Conservation (phyloP, 2,888 invertebrate genomes). For the Microchrysa polita region DNA sequence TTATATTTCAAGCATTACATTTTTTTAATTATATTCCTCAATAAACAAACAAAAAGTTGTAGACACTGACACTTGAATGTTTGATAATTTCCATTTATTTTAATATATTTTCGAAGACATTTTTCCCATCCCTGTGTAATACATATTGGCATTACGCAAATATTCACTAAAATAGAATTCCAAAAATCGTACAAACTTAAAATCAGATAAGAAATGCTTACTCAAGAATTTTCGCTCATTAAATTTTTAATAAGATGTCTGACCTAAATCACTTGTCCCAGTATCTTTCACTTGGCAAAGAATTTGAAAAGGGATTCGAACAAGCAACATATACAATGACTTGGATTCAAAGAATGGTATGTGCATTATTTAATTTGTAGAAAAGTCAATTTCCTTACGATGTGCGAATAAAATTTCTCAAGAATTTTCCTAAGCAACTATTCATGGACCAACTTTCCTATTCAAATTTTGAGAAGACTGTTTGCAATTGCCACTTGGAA, state of each 20-base stretch:
- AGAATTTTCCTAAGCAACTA: conserved; percentile 26
- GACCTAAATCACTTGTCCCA: conserved; percentile 36
- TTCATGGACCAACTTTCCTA: neutral
- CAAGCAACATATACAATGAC: neutral
- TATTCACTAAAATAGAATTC: conserved; percentile 8
- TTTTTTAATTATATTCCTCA: too few relatives aligned
- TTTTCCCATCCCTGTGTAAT: too few relatives aligned
- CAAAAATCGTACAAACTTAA: conserved; percentile 2
- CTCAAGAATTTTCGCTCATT: conserved; percentile 26
- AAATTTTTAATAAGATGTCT: conserved; percentile 39
- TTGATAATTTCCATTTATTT: too few relatives aligned
- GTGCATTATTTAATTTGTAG: conserved; percentile 46
- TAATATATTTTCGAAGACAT: neutral
- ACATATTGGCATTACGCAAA: neutral
- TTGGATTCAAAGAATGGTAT: conserved; percentile 19
- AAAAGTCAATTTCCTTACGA: conserved; percentile 44
- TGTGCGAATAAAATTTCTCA: conserved; percentile 33
- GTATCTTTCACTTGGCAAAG: conserved; percentile 12
- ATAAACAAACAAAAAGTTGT: too few relatives aligned
- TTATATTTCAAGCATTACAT: too few relatives aligned
- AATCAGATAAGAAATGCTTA: conserved; percentile 21
- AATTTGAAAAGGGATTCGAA: neutral
- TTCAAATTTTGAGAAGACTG: neutral
- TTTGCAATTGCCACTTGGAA: neutral
- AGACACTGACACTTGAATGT: too few relatives aligned